Evolutionary conservation across 30 jellyfish, hydroid and myxozoan genomes (phyloP), one percentile per base, ranked within the genome.

Genomic region (Nemopilema nomurai): DNA sequence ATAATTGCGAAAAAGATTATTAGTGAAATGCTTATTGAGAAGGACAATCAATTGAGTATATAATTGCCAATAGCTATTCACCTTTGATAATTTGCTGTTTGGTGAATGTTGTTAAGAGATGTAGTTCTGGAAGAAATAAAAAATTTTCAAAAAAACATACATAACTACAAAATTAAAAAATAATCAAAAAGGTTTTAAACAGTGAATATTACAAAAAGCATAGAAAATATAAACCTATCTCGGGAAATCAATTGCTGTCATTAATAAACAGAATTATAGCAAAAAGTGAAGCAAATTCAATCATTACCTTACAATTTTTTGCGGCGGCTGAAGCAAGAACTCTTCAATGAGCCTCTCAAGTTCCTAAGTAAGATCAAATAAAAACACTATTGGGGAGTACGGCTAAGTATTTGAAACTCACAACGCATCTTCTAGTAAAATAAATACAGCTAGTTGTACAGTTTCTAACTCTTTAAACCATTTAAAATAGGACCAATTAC

Each of bases 331-430:
- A 66, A 21, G 49, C 57, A 83, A 49, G 62, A 83, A 83, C 19
- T 83, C 86, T 73, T 83, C 22, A 13, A 83, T 83, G 52, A 69
- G 85, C 52, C 72, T 70, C 73, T 83, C 80, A 26, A 85, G 77
- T 83, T 83, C 91, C 91, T 83, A 9, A 16, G 0, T 69, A 19
- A 51, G 24, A 41, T 19, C 24, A 1, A 31, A 1, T 26, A 63
- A 49, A 76, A 22, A 19, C 28, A 28, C 6, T 6, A 9, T 9
- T 70, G 81, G 62, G 22, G 29, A 70, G 24, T 6, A 70, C n/a
- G n/a, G n/a, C n/a, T n/a, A n/a, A n/a, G n/a, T n/a, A n/a, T n/a
- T 41, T 41, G 57, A 41, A 41, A 41, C 57, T 41, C 13, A 41
- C n/a, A n/a, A n/a, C n/a, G n/a, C n/a, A n/a, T n/a, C n/a, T n/a